Evolutionary conservation across 2,113 vertebrate species (phyloP).

Genomic region (Trematocara zebra): DNA sequence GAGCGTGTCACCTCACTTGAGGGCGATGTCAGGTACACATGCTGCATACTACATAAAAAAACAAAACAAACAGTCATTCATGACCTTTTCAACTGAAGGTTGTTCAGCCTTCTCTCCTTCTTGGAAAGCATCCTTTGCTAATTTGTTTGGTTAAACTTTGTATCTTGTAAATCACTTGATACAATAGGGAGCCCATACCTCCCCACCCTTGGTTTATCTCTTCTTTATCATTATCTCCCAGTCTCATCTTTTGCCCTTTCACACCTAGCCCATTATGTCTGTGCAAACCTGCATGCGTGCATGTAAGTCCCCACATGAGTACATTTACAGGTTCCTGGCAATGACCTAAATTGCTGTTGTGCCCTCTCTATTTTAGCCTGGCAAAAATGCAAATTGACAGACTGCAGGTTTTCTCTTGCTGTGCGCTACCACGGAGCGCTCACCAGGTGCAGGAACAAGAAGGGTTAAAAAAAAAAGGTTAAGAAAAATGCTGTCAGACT

Average conservation of each 20-base stretch:
- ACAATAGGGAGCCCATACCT: not conserved
- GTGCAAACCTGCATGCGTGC: not conserved
- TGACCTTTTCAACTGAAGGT: not conserved
- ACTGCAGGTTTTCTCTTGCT: slow-evolving; percentile 56
- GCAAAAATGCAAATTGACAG: slow-evolving; percentile 41
- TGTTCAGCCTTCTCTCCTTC: not conserved
- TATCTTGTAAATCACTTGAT: not conserved
- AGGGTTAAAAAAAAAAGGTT: not conserved
- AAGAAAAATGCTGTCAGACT: not conserved
- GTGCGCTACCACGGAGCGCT: not conserved
- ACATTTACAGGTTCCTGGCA: not conserved
- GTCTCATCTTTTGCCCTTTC: not conserved
- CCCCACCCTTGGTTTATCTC: not conserved
- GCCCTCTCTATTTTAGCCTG: not conserved
- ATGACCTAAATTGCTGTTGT: not conserved
- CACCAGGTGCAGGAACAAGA: slow-evolving; percentile 16
- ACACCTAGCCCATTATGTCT: not conserved
- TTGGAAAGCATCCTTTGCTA: not conserved
- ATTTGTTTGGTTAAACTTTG: not conserved
- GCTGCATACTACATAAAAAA: not conserved
- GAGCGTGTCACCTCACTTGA: slow-evolving; percentile 78
- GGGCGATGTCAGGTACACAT: slow-evolving; percentile 80
- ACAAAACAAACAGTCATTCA: not conserved
- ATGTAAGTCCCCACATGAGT: not conserved
- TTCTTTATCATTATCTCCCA: not conserved